A percentile compares a stretch with the other conserved stretches of the same genome.
These are phyloP conservation scores for Malurus leucopterus DNA, from an alignment of 2,797 vertebrate genomes.

Conservation along the genomic window DNA sequence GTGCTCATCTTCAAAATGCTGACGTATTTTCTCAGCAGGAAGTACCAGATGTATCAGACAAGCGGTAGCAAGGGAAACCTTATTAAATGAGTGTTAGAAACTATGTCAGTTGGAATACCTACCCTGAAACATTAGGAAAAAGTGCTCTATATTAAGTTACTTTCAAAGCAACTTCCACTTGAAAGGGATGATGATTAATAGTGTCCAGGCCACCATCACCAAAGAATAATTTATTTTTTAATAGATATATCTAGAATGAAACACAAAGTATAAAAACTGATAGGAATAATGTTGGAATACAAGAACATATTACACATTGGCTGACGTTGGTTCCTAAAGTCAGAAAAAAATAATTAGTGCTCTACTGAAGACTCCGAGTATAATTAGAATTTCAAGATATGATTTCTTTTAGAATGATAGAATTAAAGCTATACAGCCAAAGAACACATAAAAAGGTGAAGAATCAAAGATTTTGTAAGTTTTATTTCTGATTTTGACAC, in stretches of 20 bases:
- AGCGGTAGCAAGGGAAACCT: not conserved
- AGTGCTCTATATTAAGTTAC: not conserved
- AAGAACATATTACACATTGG: not conserved
- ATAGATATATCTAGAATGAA: not conserved
- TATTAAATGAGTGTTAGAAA: not conserved
- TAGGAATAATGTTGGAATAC: not conserved
- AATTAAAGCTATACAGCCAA: not conserved
- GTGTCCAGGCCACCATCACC: not conserved
- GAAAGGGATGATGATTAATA: not conserved
- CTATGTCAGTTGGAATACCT: not conserved
- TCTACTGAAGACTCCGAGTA: not conserved
- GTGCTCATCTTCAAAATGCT: not conserved
- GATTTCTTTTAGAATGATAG: not conserved
- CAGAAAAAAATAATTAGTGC: not conserved
- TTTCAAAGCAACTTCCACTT: not conserved
- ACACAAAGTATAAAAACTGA: not conserved
- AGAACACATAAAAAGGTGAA: not conserved
- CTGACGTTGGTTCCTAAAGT: not conserved
- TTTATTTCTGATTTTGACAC: not conserved
- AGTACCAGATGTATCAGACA: not conserved
- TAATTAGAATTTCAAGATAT: not conserved
- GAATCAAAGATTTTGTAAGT: not conserved
- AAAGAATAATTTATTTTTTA: not conserved
- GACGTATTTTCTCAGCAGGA: not conserved
- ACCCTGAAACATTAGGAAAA: not conserved